Conservation (phyloP, 2,888 invertebrate species). For the Drosophila lacicola region DNA sequence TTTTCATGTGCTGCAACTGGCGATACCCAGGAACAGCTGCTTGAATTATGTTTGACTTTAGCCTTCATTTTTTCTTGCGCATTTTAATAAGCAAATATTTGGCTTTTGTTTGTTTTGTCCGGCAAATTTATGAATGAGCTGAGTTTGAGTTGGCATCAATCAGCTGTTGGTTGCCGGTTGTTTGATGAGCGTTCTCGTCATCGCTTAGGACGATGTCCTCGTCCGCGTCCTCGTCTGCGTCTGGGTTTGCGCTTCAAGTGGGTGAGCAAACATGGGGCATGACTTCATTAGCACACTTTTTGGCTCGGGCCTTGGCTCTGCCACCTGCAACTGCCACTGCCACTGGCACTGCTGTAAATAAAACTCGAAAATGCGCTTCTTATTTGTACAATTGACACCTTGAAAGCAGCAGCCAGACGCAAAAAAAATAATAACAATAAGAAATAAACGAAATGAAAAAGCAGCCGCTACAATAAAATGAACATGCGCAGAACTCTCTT, state of each 20-base stretch:
- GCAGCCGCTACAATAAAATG: constrained; percentile 61
- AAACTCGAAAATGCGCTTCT: constrained; percentile 56
- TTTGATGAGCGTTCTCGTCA: constrained; percentile 39
- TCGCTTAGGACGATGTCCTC: background rate
- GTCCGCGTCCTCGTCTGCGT: constrained; percentile 7
- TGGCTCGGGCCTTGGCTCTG: constrained; percentile 23
- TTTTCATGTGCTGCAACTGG: constrained; percentile 76
- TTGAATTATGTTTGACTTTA: constrained; percentile 61
- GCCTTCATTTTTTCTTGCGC: constrained; percentile 29
- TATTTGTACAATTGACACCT: constrained; percentile 76
- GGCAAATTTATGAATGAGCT: constrained; percentile 68
- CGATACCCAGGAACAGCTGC: constrained; percentile 61
- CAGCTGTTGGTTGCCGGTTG: constrained; percentile 62
- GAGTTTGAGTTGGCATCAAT: constrained; percentile 53
- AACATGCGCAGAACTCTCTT: constrained; percentile 70
- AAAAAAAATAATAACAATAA: constrained; percentile 41
- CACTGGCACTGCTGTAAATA: constrained; percentile 32
- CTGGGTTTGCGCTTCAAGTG: constrained; percentile 45
- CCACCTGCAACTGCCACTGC: constrained; percentile 45
- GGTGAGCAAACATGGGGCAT: constrained; percentile 59
- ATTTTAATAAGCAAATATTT: constrained; percentile 80
- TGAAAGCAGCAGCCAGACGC: constrained; percentile 24
- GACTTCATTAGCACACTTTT: constrained; percentile 75
- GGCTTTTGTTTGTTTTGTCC: constrained; percentile 32
- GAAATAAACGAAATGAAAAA: constrained; percentile 29